Percentiles rank a stretch among this genome's conserved stretches.
These are phyloP conservation scores for Metaphire vulgaris DNA, from an alignment of 1,140 invertebrate genomes.

Conservation along the genomic window DNA sequence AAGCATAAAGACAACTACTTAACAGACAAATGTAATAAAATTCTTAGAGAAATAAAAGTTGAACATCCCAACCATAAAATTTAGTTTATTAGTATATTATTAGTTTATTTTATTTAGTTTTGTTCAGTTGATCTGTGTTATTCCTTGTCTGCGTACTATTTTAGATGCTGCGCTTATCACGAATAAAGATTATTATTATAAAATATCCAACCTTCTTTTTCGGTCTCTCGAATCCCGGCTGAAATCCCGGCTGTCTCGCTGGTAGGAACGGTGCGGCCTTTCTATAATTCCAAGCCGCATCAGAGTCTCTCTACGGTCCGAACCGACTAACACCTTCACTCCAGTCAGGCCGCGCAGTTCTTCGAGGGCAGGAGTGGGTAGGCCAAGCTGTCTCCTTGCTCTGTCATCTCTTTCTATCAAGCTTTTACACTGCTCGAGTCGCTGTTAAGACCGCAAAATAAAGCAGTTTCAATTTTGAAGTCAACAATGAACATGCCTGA, in stretches of 20 bases:
- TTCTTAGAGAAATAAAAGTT: too few species aligned
- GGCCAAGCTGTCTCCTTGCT: background rate
- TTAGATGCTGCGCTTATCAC: too few species aligned
- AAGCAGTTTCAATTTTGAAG: too few species aligned
- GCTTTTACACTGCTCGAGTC: background rate
- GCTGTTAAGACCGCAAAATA: background rate
- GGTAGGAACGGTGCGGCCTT: background rate
- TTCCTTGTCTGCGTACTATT: too few species aligned
- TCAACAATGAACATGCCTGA: too few species aligned
- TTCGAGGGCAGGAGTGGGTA: background rate
- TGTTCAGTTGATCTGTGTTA: too few species aligned
- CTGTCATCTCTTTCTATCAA: slow-evolving; percentile 11
- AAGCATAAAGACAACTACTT: too few species aligned
- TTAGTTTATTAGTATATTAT: too few species aligned
- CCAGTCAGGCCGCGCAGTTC: slow-evolving; percentile 1
- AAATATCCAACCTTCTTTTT: background rate
- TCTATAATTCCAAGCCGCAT: background rate
- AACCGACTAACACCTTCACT: background rate
- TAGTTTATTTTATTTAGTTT: too few species aligned
- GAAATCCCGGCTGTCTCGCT: background rate
- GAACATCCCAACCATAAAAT: too few species aligned
- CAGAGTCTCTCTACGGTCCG: background rate
- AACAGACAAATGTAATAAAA: too few species aligned
- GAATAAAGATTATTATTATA: too few species aligned
- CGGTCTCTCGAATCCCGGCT: background rate